A percentile compares a stretch with the other conserved stretches of the same genome.
phyloP scores from a whole-genome alignment of 64 coral and sea anemone genomes.

The Stichodactyla helianthus region DNA sequence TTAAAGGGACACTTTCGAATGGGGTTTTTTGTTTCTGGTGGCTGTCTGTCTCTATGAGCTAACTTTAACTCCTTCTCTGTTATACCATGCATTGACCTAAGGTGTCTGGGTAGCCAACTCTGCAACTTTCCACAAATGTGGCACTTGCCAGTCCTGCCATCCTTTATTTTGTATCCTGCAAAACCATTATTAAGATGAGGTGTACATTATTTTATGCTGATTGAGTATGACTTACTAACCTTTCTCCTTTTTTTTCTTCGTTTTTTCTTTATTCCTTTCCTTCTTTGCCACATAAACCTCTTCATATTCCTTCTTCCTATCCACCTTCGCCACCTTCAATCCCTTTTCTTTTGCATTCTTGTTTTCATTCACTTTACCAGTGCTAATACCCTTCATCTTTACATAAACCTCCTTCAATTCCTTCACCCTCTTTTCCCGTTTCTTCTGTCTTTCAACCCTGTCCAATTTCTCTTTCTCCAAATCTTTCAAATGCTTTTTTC shows the following conservation, averaged over 20 bases:
- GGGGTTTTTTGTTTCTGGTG: no score
- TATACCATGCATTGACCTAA: no score
- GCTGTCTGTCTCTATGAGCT: no score
- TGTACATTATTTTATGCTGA: not conserved
- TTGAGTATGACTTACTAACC: not conserved
- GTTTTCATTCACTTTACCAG: not conserved
- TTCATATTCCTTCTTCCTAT: not conserved
- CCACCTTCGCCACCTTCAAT: not conserved
- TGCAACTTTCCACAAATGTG: no score
- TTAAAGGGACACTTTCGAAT: no score
- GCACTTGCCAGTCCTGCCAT: no score
- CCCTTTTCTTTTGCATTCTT: not conserved
- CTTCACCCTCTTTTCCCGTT: not conserved
- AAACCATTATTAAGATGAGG: not conserved
- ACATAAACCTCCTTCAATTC: not conserved
- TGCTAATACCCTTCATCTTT: not conserved
- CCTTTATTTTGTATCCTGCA: not conserved
- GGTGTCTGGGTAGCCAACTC: no score
- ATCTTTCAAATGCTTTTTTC: no score
- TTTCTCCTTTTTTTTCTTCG: not conserved
- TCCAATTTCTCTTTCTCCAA: not conserved
- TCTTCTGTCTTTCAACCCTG: not conserved
- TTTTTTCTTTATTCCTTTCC: not conserved
- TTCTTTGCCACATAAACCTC: not conserved
- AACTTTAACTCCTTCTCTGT: no score